Base-by-base conservation (phyloP, 2,888 invertebrate species). In the Philereme vetulata region DNA sequence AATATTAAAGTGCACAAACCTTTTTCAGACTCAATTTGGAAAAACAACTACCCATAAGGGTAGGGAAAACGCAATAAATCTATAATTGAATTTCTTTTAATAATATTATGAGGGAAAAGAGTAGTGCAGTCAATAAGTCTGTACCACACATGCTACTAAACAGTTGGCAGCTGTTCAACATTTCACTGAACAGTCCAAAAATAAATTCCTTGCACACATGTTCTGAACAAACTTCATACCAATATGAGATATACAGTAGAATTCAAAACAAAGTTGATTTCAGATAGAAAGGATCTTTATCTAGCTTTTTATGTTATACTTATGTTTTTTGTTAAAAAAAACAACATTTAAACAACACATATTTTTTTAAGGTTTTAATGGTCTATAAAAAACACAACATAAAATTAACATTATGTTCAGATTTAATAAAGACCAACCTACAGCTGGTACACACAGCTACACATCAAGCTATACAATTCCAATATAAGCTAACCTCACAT, bases 31-130 rank as follows among this genome's bases (percentile, higher is more conserved):
- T 86, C 71, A 85, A 85, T 88, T 91, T 91, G 74, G 91, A 91
- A 78, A 90, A 87, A 77, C 92, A 92, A 84, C 84, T 84, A 78
- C 92, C 92, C 92, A 92, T 92, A 88, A 72, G 84, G 79, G 21
- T 21, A 21, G 21, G 9, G 51, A 40, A 55, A 11, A 51, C 54
- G n/a, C 44, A 56, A 51, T 48, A 10, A 35, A 55, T 55, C 38
- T 57, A 49, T 47, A 35, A 48, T 42, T 54, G 32, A 51, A 62
- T 49, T 49, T 5, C 50, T 60, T 51, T 40, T 40, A 53, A 45
- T 53, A 56, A 45, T 51, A 49, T 59, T 44, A 47, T 45, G 42
- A 47, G 59, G 46, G 49, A 8, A 57, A 54, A 63, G 47, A 32
- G 55, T 11, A 63, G 61, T 55, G 34, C 45, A 48, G 8, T 48